These are phyloP conservation scores for Matsumurasca onukii DNA, from an alignment of 1,140 invertebrate genomes.

Conservation along the genomic window DNA sequence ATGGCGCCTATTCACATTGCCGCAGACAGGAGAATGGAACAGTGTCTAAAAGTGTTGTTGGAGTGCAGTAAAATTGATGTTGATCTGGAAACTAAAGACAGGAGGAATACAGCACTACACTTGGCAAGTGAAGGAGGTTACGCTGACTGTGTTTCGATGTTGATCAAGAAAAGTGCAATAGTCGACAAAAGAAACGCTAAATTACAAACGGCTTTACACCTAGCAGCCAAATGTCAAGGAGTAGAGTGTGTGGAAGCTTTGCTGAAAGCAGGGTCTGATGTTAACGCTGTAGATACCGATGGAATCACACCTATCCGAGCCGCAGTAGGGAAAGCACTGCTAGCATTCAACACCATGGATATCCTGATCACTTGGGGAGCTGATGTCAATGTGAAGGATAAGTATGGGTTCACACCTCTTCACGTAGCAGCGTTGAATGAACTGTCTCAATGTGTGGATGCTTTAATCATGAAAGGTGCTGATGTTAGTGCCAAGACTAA, in stretches of 20 bases:
- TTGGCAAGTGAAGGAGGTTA: conserved; percentile 75
- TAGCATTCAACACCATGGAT: conserved; percentile 74
- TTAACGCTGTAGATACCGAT: conserved; percentile 74
- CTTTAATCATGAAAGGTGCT: conserved; percentile 78
- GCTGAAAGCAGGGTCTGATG: conserved; percentile 68
- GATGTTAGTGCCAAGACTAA: conserved; percentile 81
- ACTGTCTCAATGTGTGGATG: conserved; percentile 77
- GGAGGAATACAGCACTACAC: conserved; percentile 66
- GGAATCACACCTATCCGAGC: conserved; percentile 74
- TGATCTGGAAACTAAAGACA: conserved; percentile 38
- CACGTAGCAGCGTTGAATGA: conserved; percentile 85
- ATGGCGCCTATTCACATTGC: conserved; percentile 75
- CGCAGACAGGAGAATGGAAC: conserved; percentile 67
- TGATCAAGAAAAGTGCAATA: conserved; percentile 72
- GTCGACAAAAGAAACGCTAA: conserved; percentile 68
- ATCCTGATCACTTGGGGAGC: conserved; percentile 71
- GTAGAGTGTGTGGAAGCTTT: conserved; percentile 75
- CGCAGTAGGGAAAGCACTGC: conserved; percentile 71
- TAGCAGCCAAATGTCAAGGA: conserved; percentile 72
- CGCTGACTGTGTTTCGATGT: conserved; percentile 62
- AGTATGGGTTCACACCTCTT: conserved; percentile 85
- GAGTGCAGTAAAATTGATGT: conserved; percentile 37
- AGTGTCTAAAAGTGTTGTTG: conserved; percentile 57
- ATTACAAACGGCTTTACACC: conserved; percentile 74
- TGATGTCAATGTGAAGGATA: conserved; percentile 81